Evolutionary conservation across 1,140 invertebrate species (phyloP), one percentile per base, ranked within the genome.

Genomic region (Marisa cornuarietis): DNA sequence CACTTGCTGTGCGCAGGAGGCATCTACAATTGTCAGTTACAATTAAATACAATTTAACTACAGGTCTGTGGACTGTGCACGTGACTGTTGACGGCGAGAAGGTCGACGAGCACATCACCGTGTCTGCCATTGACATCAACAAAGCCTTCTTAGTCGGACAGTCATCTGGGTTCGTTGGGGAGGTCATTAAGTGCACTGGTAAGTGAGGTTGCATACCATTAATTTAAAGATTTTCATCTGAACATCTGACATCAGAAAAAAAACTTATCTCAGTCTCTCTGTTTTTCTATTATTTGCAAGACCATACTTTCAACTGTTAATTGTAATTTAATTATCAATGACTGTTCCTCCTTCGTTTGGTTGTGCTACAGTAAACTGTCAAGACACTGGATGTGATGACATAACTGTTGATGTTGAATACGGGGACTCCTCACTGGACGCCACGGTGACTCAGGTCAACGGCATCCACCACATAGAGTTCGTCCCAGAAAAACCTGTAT

Each of bases 11-110:
- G 31, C 31, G 31, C 31, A 42, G 31, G 31, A 42, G 31, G 31
- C 31, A 42, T 42, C 31, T 0, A 42, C 31, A 6, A 6, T 42
- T 42, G 0, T 42, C 31, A 6, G 31, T 42, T 42, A 42, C 31
- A 42, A 6, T 42, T 42, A 42, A 0, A 6, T 42, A 6, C 13
- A n/a, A 65, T 52, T 22, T 58, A 16, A 6, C 69, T 73, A 16
- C 81, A 92, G 92, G 92, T 24, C 95, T 97, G 86, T 99, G 97
- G 97, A 95, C 95, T 82, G 98, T 99, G 78, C 95, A 95, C 82
- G 97, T 99, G 80, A 95, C 95, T 49, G 98, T 99, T 89, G 96
- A 97, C 86, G 96, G 96, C 58, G 95, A 96, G 88, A 96, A 98
- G 88, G 98, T 99, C 85, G 97, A 97, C 71, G 84, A 82, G 72